Evolutionary conservation across 2,888 invertebrate genomes (phyloP), one percentile per base, ranked within the genome.

Genomic region (Athrips mouffetella): DNA sequence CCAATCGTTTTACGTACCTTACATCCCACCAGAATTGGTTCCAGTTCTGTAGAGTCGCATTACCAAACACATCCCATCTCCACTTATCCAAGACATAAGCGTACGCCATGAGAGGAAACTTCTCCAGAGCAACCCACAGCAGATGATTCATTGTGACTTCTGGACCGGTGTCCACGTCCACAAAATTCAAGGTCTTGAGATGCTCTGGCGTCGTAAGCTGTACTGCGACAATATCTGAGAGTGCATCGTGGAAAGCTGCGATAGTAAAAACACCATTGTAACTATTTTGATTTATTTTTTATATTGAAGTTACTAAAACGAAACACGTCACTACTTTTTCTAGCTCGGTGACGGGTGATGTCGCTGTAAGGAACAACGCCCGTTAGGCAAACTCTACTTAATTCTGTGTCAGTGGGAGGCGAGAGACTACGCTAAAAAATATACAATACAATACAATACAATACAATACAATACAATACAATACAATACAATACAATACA

Each of bases 171-270:
- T 77, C 76, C 16, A 76, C 72, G 31, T 80, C 72, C 23, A 84
- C 67, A 31, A 89, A 65, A 56, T 79, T 80, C 58, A 90, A 69
- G 52, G 74, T 80, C 50, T 77, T 67, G 47, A 91, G 67, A 63
- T 90, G 86, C 21, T 82, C 71, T 0, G 90, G 90, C 10, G 88
- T 84, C n/a, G 87, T 81, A 35, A 91, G 76, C 35, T 91, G 91
- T 13, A 91, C 69, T 4, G 91, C 90, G 8, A 91, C 85, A 16
- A 91, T 90, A 57, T 92, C 91, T 0, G 92, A 91, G 45, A 92
- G 81, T 21, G 91, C 91, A 67, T 92, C 91, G 67, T 91, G 91
- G 62, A 92, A 92, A 54, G 91, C 92, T 89, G 72, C 10, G 63
- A 69, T 40, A 41, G 18, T 23, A 21, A 20, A 18, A 25, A 39